Evolutionary conservation across 2,797 vertebrate species (phyloP), one percentile per base, ranked within the genome.

Genomic region (Anguilla pacifica): DNA sequence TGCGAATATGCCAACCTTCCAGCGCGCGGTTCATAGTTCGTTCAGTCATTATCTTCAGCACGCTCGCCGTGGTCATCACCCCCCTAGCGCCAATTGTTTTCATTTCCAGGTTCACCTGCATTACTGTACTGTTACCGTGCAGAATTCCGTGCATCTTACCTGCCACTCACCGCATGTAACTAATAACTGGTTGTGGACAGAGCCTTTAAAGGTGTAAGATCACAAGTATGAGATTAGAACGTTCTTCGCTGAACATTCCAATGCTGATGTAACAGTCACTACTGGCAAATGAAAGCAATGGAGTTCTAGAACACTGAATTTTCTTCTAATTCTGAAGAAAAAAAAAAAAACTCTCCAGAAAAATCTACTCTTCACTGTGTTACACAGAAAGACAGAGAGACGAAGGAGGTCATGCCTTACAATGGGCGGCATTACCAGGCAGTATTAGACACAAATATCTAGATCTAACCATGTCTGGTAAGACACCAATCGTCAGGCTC

Each of bases 391-490:
- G 31, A 86, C 88, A 91, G 15, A 92, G 93, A 94, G 91, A 17
- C 88, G 91, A 95, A 92, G 96, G 97, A 93, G 90, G 86, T 93
- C 95, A 96, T 96, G 94, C 96, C 90, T 53, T 95, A 97, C 94
- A 94, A 98, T 97, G 95, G 96, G 97, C 96, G 98, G 98, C 98
- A 98, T 99, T 99, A 99, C 98, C 98, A 99, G 98, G 99, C 98
- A 99, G 98, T 99, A 99, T 99, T 99, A 99, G 98, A 99, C 97
- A 96, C 91, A 92, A 94, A 88, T 96, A 97, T 94, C 94, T 94
- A 98, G 96, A 98, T 99, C 98, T 99, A 99, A 99, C 97, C 96
- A 91, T 99, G 98, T 97, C 98, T 99, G 98, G 98, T 99, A 99
- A 99, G 98, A 98, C 98, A 93, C 94, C 97, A 95, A 98, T 98